Evolutionary conservation across 2,888 invertebrate species (phyloP), one percentile per base, ranked within the genome.

Genomic region (Endomychus coccineus): DNA sequence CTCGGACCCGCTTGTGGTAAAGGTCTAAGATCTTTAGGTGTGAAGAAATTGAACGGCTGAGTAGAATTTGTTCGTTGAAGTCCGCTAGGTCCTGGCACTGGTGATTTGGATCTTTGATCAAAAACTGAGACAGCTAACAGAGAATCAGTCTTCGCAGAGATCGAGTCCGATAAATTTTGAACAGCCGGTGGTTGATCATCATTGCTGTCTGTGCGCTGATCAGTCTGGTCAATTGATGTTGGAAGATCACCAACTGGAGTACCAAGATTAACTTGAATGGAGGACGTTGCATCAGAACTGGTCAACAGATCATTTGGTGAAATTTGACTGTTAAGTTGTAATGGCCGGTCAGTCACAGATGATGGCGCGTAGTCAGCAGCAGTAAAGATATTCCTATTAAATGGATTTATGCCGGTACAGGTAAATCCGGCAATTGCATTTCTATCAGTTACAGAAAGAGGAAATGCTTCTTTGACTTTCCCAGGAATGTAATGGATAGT

Each of bases 401-500:
- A 42, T 5, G 48, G 49, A 19, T 16, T 38, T 16, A 53, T 52
- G n/a, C 49, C 46, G 4, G 47, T 39, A 3, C 29, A 25, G 11
- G 27, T 9, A 34, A 51, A 52, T 1, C 46, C 51, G 15, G 39
- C 16, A 17, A 25, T 22, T 16, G 48, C 44, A 31, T 50, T 51
- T 13, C 4, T 11, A 4, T 36, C n/a, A n/a, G n/a, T n/a, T n/a
- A n/a, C n/a, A n/a, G n/a, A n/a, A n/a, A n/a, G n/a, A n/a, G n/a
- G n/a, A 21, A 48, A 36, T 7, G 46, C 36, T 17, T 16, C 24
- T 16, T 23, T 40, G 1, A 52, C 35, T 12, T 55, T 42, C 7
- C 25, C 43, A 12, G 56, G 52, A 11, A 59, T 49, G 30, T 59
- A 54, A 27, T 49, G 38, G n/a, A n/a, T 50, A 15, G 53, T 52